A percentile compares a stretch with the other conserved stretches of the same genome.
phyloP scores from a whole-genome alignment of 2,113 vertebrate species.

The Bubo scandiacus region DNA sequence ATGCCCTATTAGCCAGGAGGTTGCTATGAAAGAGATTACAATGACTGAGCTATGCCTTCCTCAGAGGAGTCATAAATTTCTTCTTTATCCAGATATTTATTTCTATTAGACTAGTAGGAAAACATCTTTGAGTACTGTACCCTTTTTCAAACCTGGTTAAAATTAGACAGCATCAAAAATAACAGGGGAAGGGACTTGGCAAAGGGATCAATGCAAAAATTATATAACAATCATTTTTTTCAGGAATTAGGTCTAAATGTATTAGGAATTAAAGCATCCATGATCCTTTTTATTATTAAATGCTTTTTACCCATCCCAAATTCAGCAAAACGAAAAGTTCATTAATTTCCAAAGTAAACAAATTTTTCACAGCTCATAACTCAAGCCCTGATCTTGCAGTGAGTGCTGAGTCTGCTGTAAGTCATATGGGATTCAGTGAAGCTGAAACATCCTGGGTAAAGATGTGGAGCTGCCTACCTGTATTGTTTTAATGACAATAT shows the following conservation, averaged over 20 bases:
- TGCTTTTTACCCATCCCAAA: neutral
- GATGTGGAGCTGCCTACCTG: neutral
- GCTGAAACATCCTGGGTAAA: neutral
- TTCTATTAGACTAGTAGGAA: neutral
- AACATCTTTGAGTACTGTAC: neutral
- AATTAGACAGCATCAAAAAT: neutral
- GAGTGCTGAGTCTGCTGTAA: neutral
- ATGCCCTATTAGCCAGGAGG: slow-evolving; percentile 1
- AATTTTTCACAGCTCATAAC: neutral
- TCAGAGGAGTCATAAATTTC: slow-evolving; percentile 8
- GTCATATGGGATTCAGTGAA: neutral
- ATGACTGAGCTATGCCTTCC: neutral
- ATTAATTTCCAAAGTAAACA: neutral
- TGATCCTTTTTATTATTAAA: neutral
- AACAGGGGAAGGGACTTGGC: neutral
- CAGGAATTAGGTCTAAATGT: neutral
- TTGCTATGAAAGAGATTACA: slow-evolving; percentile 4
- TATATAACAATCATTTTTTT: neutral
- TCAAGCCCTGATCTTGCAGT: neutral
- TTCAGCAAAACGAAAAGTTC: neutral
- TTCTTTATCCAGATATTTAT: slow-evolving; percentile 3
- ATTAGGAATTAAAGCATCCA: neutral
- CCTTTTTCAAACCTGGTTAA: neutral
- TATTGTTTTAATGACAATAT: neutral
- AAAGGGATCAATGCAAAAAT: neutral